Evolutionary conservation across 2,888 invertebrate genomes (phyloP), one percentile per base, ranked within the genome.

Genomic region (Idaea dimidiata): DNA sequence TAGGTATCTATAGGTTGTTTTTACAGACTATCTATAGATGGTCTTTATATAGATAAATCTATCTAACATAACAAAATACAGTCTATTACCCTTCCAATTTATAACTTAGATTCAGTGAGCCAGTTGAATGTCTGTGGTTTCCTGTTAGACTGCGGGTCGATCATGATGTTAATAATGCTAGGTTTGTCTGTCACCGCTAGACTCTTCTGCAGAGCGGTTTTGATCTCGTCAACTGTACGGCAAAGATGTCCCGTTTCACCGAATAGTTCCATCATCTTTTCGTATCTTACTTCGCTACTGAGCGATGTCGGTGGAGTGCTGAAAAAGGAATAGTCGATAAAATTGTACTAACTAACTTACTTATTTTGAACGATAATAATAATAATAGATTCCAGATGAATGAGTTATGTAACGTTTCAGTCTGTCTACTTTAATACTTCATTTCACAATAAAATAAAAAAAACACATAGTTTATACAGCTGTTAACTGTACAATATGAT

Each of bases 31-130:
- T 24, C 33, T 33, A 33, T 33, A 33, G 33, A 33, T 33, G 14
- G 33, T 33, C 33, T 33, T 33, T 33, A 33, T 33, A 33, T 33
- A 33, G 33, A 33, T 14, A 33, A 14, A 33, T 6, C 14, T 33
- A 33, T 33, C 33, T 33, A 43, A 43, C 14, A 43, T 43, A 43
- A 43, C 43, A 43, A 43, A 43, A 43, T 43, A 43, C 10, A 43
- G 43, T 8, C 43, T 43, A 43, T 8, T 43, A 1, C 10, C 10
- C 10, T 43, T 43, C 7, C 10, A 43, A 43, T 43, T 43, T 94
- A 97, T 75, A 97, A 91, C 87, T 98, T 98, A 6, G 98, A 97
- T 88, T 97, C 97, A 0, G 98, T 98, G 6, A 98, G 93, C 98
- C 98, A 98, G 81, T 94, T 96, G 85, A 97, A 98, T 17, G 96